Percentiles rank a stretch among this genome's conserved stretches.
These are phyloP conservation scores for Schizothorax lantsangensis DNA, from an alignment of 2,797 vertebrate species.

Conservation along the genomic window DNA sequence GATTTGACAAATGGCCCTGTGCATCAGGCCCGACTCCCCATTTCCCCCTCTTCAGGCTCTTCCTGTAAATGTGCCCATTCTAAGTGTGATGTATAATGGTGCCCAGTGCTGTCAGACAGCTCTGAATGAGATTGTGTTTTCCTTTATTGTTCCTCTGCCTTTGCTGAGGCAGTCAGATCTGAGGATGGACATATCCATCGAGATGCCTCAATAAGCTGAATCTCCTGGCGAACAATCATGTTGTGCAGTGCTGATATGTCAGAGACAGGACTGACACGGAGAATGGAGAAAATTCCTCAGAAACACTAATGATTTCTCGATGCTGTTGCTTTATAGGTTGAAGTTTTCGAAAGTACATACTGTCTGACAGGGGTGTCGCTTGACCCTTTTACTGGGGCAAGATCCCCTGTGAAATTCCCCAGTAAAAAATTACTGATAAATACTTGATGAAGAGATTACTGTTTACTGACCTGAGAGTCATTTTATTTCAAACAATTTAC, in stretches of 20 bases:
- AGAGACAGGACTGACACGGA: background rate
- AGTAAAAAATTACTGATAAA: background rate
- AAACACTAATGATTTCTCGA: slow-evolving; percentile 15
- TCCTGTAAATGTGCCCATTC: slow-evolving; percentile 58
- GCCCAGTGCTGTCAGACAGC: slow-evolving; percentile 45
- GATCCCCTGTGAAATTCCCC: background rate
- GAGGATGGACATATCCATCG: slow-evolving; percentile 42
- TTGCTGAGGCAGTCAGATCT: slow-evolving; percentile 42
- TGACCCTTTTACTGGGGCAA: background rate
- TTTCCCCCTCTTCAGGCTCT: slow-evolving; percentile 59
- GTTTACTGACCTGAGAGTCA: background rate
- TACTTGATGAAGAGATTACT: background rate
- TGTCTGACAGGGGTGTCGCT: background rate
- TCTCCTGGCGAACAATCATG: slow-evolving; percentile 23
- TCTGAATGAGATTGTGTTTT: slow-evolving; percentile 53
- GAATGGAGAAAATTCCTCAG: background rate
- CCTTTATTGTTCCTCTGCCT: slow-evolving; percentile 50
- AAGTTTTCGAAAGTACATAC: background rate
- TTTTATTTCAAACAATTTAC: background rate
- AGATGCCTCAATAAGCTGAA: slow-evolving; percentile 42
- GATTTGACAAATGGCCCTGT: slow-evolving; percentile 61
- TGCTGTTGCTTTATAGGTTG: background rate
- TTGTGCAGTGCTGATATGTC: slow-evolving; percentile 14
- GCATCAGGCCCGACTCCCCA: slow-evolving; percentile 58
- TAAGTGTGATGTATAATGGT: slow-evolving; percentile 64